phyloP scores from a whole-genome alignment of 2,113 vertebrate species.

The Dasyprocta punctata region DNA sequence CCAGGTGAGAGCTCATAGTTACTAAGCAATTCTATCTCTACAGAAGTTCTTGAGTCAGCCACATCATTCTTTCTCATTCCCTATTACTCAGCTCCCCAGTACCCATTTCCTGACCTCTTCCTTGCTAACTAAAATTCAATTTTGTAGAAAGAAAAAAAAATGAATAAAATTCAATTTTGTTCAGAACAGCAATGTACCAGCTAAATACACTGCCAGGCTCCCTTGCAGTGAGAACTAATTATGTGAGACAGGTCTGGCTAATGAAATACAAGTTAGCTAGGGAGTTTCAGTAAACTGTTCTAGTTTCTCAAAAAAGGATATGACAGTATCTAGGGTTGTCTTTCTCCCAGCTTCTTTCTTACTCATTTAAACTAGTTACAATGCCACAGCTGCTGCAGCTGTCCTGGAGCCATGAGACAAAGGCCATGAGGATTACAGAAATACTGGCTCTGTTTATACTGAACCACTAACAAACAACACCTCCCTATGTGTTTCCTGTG shows the following conservation, averaged over 20 bases:
- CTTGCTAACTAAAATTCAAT: slow-evolving; percentile 3
- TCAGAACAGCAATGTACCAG: not conserved
- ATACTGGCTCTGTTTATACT: not conserved
- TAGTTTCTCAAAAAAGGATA: not conserved
- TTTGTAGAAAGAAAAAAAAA: not conserved
- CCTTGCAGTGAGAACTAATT: not conserved
- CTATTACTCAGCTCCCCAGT: not conserved
- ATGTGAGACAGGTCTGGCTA: not conserved
- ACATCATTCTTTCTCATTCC: not conserved
- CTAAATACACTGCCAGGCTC: not conserved
- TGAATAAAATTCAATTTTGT: not conserved
- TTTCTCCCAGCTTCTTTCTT: not conserved
- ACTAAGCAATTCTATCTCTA: not conserved
- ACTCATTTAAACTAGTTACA: not conserved
- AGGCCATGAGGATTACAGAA: not conserved
- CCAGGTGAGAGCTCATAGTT: not conserved
- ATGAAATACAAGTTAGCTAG: not conserved
- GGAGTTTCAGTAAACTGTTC: not conserved
- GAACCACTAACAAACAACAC: not conserved
- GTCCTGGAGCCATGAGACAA: not conserved
- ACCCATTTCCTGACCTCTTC: not conserved
- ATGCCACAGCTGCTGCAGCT: not conserved
- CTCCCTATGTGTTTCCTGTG: not conserved
- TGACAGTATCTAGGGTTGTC: not conserved
- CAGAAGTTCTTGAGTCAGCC: not conserved